phyloP scores from a whole-genome alignment of 2,797 vertebrate genomes.

The Aulostomus chinensis region DNA sequence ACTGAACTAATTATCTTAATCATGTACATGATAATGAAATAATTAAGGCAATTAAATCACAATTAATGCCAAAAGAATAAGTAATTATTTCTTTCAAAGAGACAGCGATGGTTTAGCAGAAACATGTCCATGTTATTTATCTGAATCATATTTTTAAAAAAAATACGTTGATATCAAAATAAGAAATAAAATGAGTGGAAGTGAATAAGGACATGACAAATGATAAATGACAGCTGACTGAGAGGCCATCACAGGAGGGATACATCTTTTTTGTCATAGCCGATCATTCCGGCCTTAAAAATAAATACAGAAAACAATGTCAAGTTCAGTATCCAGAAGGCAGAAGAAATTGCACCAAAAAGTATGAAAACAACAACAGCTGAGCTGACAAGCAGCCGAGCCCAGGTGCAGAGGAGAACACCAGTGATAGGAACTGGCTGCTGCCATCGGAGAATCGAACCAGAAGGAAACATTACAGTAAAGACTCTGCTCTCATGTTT shows the following conservation, averaged over 20 bases:
- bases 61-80: slow-evolving; percentile 73
- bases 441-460: slow-evolving; percentile 69
- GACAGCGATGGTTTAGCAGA: slow-evolving; percentile 23
- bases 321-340: slow-evolving; percentile 71
- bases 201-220: slow-evolving; percentile 60
- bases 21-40: slow-evolving; percentile 68
- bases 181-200: slow-evolving; percentile 72
- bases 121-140: slow-evolving; percentile 18
- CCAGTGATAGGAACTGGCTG: slow-evolving; percentile 62
- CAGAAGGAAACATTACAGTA: slow-evolving; percentile 61
- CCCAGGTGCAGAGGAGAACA: slow-evolving; percentile 56
- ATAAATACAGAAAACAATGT: slow-evolving; percentile 73
- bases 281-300: slow-evolving; percentile 73
- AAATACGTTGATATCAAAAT: background rate
- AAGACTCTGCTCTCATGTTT: slow-evolving; percentile 51
- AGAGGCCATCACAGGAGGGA: slow-evolving; percentile 66
- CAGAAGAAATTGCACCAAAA: slow-evolving; percentile 65
- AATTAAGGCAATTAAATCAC: slow-evolving; percentile 81
- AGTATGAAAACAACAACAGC: slow-evolving; percentile 66
- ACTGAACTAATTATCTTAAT: slow-evolving; percentile 77
- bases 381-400: slow-evolving; percentile 67
- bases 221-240: slow-evolving; percentile 79
- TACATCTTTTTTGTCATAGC: slow-evolving; percentile 76
- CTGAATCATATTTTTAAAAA: too few relatives aligned
- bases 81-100: slow-evolving; percentile 55